phyloP scores from a whole-genome alignment of 2,888 invertebrate species.

The Teleogryllus oceanicus region DNA sequence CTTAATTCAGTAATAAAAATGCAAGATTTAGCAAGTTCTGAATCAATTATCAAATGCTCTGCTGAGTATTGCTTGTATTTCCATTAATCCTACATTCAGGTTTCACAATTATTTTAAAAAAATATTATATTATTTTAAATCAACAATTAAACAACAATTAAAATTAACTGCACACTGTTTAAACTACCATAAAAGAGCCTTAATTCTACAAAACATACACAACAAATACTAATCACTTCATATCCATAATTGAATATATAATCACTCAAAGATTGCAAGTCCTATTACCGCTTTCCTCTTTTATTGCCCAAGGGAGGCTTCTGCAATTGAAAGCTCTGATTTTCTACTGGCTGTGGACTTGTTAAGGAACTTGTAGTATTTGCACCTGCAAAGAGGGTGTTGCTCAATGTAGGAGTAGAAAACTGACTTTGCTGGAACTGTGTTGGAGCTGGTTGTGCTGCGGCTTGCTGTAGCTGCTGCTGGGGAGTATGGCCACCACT shows the following conservation, averaged over 20 bases:
- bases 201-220: neutral
- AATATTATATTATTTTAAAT: neutral
- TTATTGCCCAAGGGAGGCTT: conserved; percentile 66
- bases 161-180: too few species aligned
- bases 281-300: conserved; percentile 60
- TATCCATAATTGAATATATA: too few species aligned
- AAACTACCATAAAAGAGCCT: neutral
- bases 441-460: conserved; percentile 20
- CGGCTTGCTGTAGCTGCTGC: conserved; percentile 28
- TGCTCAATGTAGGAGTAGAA: conserved; percentile 23
- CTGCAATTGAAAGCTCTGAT: conserved; percentile 61
- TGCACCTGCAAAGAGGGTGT: conserved; percentile 29
- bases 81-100: neutral
- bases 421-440: conserved; percentile 22
- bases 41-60: too few species aligned
- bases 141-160: too few species aligned
- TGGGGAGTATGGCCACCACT: conserved; percentile 12
- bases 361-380: conserved; percentile 33
- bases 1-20: too few species aligned
- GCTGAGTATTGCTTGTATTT: too few species aligned
- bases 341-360: conserved; percentile 42
- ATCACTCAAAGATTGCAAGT: neutral
- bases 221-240: neutral
- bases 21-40: too few species aligned
- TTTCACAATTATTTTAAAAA: neutral